A percentile compares a stretch with the other conserved stretches of the same genome.
These are phyloP conservation scores for Machimus rusticus DNA, from an alignment of 2,888 invertebrate genomes.

Conservation along the genomic window DNA sequence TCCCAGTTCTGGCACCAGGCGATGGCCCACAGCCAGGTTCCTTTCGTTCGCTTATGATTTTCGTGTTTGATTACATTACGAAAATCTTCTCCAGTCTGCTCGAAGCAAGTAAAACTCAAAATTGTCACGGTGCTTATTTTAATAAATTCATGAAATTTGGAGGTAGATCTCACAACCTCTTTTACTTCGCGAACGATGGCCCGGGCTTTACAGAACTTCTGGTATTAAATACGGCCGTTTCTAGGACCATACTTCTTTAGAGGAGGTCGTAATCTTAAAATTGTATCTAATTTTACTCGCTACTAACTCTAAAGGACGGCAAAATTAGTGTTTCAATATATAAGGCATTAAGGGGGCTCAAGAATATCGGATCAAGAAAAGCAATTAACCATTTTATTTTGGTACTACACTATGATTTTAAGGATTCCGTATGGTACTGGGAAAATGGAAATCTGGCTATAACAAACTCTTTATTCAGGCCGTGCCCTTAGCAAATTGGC, in stretches of 20 bases:
- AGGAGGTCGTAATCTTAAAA: neutral
- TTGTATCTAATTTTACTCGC: neutral
- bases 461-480: no score
- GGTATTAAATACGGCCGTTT: neutral
- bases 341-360: neutral
- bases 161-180: neutral
- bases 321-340: neutral
- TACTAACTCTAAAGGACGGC: neutral
- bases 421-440: no score
- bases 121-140: neutral
- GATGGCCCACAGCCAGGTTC: neutral
- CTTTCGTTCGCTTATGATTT: neutral
- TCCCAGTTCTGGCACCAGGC: neutral
- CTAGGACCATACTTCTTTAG: neutral
- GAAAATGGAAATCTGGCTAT: no score
- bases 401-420: no score
- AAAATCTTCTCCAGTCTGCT: neutral
- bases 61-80: conserved; percentile 20
- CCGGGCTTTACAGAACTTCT: neutral
- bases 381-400: no score
- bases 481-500: no score
- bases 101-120: neutral
- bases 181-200: neutral
- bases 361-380: no score
- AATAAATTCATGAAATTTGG: conserved; percentile 18